Percentiles rank a stretch among this genome's conserved stretches.
Conservation (phyloP, 2,888 invertebrate genomes). For the Drosophila villosipedis region DNA sequence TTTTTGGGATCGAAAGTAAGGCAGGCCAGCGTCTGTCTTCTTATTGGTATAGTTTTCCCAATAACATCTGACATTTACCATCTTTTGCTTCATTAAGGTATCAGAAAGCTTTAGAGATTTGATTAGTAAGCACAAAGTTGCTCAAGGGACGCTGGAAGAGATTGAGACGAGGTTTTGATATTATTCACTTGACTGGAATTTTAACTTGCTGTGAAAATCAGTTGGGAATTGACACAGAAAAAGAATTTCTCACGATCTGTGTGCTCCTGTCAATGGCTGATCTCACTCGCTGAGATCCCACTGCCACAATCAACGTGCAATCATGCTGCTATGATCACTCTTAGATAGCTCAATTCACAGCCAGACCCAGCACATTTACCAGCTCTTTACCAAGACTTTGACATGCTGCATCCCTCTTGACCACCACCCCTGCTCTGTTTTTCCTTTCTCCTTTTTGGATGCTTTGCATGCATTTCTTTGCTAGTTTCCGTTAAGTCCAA, state of each 20-base stretch:
- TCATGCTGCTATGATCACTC: conserved; percentile 59
- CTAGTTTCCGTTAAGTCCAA: conserved; percentile 78
- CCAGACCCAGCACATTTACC: conserved; percentile 24
- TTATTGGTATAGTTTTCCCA: not conserved
- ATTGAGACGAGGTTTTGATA: not conserved
- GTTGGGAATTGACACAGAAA: conserved; percentile 29
- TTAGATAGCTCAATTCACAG: conserved; percentile 59
- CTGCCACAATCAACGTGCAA: conserved; percentile 53
- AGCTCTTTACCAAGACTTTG: conserved; percentile 42
- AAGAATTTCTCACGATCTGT: conserved; percentile 71
- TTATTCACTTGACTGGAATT: conserved; percentile 24
- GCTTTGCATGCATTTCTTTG: conserved; percentile 62
- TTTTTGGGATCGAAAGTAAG: not conserved
- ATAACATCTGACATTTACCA: not conserved
- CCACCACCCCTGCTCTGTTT: conserved; percentile 4
- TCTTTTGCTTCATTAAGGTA: no score
- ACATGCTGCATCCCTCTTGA: conserved; percentile 22
- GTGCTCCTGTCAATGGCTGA: conserved; percentile 62
- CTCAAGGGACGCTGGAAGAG: not conserved
- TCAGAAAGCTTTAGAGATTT: not conserved
- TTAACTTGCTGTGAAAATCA: conserved; percentile 36
- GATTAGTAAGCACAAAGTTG: not conserved
- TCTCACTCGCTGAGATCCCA: conserved; percentile 46
- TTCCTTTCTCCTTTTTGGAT: conserved; percentile 44
- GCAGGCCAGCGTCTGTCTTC: not conserved